Conservation (phyloP, 2,888 invertebrate genomes). For the Biston stratarius region DNA sequence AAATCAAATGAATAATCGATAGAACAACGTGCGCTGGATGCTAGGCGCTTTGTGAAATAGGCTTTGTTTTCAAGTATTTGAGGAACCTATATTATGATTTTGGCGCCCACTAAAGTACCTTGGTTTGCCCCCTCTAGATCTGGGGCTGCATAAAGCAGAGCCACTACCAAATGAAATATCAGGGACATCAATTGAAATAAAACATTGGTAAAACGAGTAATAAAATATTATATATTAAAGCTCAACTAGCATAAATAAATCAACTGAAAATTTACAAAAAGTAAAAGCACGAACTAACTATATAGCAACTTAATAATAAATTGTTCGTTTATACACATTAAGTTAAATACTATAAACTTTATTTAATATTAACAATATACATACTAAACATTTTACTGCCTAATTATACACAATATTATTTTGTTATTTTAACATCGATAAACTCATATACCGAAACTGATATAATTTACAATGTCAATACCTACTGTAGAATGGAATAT, state of each 20-base stretch:
- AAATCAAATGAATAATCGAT: too few relatives aligned
- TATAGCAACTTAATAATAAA: constrained; percentile 50
- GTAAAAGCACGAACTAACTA: constrained; percentile 51
- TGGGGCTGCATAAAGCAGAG: background rate
- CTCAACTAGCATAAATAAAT: constrained; percentile 78
- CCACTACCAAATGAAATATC: too few relatives aligned
- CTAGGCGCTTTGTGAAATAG: too few relatives aligned
- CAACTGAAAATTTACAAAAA: constrained; percentile 56
- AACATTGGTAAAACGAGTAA: constrained; percentile 66
- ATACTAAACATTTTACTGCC: constrained; percentile 29
- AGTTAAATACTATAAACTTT: constrained; percentile 36
- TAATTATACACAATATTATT: constrained; percentile 20
- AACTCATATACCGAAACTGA: too few relatives aligned
- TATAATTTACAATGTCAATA: background rate
- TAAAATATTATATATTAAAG: constrained; percentile 78
- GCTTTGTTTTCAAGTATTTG: too few relatives aligned
- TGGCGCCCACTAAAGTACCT: too few relatives aligned
- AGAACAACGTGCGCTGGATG: too few relatives aligned
- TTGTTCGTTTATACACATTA: constrained; percentile 47
- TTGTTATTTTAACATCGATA: constrained; percentile 1
- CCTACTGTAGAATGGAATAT: too few relatives aligned
- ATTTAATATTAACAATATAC: constrained; percentile 44
- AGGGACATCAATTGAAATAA: constrained; percentile 42
- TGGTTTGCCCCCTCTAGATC: too few relatives aligned
- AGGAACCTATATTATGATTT: too few relatives aligned